Conservation (phyloP, 2,888 invertebrate genomes). For the Dynastes maya region DNA sequence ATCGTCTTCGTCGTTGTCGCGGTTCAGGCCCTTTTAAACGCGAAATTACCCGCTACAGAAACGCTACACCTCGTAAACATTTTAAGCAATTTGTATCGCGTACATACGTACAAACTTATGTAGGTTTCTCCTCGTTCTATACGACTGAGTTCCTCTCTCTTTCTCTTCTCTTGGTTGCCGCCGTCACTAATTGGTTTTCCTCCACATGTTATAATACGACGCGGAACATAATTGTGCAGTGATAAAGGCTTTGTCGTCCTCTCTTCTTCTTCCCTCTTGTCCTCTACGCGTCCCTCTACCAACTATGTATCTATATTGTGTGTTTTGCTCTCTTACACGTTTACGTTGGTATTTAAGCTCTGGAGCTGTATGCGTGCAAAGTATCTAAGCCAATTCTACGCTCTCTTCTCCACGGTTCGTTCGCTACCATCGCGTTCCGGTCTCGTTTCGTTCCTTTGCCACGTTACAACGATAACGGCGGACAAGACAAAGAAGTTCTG, state of each 20-base stretch:
- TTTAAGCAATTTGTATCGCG: constrained; percentile 58
- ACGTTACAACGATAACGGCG: no score
- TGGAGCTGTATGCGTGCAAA: no score
- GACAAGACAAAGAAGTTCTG: no score
- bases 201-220: constrained; percentile 70
- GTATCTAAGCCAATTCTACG: neutral
- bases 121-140: constrained; percentile 61
- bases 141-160: constrained; percentile 59
- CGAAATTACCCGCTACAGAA: constrained; percentile 56
- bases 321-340: no score
- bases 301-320: no score
- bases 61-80: constrained; percentile 59
- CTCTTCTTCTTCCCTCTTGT: constrained; percentile 52
- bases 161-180: no score
- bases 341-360: no score
- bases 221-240: constrained; percentile 69
- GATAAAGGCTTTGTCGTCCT: constrained; percentile 69
- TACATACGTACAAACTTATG: constrained; percentile 60
- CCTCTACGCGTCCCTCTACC: constrained; percentile 32
- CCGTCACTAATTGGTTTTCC: constrained; percentile 69
- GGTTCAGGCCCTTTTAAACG: constrained; percentile 45
- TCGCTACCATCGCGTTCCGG: no score
- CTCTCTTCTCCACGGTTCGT: neutral
- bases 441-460: no score
- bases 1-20: constrained; percentile 24